A percentile compares a stretch with the other conserved stretches of the same genome.
Conservation (phyloP, 2,888 invertebrate genomes). For the Blomia tropicalis region DNA sequence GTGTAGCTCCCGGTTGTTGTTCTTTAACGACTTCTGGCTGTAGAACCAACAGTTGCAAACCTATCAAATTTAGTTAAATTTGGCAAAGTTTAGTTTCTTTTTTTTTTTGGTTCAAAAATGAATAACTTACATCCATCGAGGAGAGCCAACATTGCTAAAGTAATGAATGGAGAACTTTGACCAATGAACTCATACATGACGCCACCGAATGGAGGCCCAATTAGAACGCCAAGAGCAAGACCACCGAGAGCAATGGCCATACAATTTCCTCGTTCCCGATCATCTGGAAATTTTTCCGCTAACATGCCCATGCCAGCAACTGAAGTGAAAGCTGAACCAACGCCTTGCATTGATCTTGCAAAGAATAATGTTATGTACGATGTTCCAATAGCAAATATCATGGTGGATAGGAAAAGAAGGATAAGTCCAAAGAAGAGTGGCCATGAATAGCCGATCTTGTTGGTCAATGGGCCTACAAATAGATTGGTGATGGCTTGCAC, state of each 20-base stretch:
- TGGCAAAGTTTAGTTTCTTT: not conserved
- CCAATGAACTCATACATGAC: slow-evolving; percentile 97
- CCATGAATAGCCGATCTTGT: slow-evolving; percentile 97
- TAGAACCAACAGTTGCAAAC: slow-evolving; percentile 79
- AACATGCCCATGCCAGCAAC: slow-evolving; percentile 99
- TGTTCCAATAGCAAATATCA: slow-evolving; percentile 93
- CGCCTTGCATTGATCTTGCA: slow-evolving; percentile 88
- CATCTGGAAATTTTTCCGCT: slow-evolving; percentile 90
- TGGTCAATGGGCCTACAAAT: slow-evolving; percentile 93
- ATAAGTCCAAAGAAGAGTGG: slow-evolving; percentile 98
- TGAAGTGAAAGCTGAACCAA: slow-evolving; percentile 95
- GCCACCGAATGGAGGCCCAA: slow-evolving; percentile 96
- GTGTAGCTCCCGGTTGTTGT: slow-evolving; percentile 78
- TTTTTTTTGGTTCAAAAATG: no score
- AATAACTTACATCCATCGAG: slow-evolving; percentile 91
- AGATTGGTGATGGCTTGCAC: slow-evolving; percentile 93
- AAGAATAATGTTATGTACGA: slow-evolving; percentile 67
- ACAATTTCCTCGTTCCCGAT: slow-evolving; percentile 86
- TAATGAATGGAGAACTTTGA: slow-evolving; percentile 89
- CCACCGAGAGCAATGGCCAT: slow-evolving; percentile 98
- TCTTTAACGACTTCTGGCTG: slow-evolving; percentile 82
- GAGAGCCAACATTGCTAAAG: slow-evolving; percentile 79
- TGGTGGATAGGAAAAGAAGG: slow-evolving; percentile 92
- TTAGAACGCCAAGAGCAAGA: slow-evolving; percentile 84
- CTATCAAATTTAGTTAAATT: slow-evolving; percentile 20